Conservation (phyloP, 1,140 invertebrate species). For the Prorops nasuta region DNA sequence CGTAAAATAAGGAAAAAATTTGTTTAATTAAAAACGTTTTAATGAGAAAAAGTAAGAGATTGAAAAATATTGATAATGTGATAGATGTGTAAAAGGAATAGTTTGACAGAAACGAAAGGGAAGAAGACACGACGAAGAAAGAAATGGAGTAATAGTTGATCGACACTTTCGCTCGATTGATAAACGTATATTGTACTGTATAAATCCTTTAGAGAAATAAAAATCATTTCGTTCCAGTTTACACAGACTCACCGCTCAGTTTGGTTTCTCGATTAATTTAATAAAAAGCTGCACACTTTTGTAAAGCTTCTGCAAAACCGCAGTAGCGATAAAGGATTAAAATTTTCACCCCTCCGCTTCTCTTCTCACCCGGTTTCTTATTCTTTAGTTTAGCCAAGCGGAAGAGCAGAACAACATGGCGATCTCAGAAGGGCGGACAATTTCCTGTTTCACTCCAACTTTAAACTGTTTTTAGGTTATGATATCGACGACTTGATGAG, state of each 20-base stretch:
- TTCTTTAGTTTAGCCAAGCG: conserved; percentile 19
- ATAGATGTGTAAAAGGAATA: neutral
- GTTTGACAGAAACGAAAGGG: neutral
- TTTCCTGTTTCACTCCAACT: conserved; percentile 21
- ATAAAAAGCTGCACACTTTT: conserved; percentile 15
- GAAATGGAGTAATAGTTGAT: neutral
- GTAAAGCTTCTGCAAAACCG: no score
- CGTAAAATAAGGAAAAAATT: no score
- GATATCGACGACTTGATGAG: no score
- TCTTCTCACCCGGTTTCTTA: conserved; percentile 3
- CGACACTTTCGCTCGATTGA: conserved; percentile 2
- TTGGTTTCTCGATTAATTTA: neutral
- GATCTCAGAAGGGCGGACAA: conserved; percentile 30
- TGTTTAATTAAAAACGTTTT: no score
- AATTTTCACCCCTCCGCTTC: no score
- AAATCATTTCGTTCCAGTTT: no score
- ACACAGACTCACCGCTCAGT: neutral
- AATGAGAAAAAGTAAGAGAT: no score
- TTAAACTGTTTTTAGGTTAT: no score
- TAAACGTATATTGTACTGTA: neutral
- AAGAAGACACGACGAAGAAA: neutral
- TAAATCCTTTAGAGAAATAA: neutral
- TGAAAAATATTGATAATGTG: no score
- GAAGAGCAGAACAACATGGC: conserved; percentile 35
- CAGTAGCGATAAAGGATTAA: no score